Conservation (phyloP, 1,140 invertebrate species). For the Agrypnia vestita region DNA sequence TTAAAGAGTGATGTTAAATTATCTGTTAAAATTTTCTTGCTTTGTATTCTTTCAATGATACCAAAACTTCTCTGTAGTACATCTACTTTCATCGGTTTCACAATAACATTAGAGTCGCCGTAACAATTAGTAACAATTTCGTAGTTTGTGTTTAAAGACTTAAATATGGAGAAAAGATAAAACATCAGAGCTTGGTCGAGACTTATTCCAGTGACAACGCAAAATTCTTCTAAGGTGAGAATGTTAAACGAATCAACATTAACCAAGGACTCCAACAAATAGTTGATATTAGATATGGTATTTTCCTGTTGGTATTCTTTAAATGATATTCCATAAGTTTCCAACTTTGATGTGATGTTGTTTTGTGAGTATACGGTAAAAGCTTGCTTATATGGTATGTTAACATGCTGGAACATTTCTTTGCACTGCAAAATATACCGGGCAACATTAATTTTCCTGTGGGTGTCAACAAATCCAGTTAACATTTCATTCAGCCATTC, state of each 20-base stretch:
- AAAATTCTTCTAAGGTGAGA: constrained; percentile 63
- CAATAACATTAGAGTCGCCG: constrained; percentile 63
- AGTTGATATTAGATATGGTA: constrained; percentile 43
- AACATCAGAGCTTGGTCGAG: constrained; percentile 68
- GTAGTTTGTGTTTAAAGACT: constrained; percentile 69
- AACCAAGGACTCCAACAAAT: constrained; percentile 50
- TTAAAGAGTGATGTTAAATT: constrained; percentile 70
- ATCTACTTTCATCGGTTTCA: constrained; percentile 62
- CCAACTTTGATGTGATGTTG: constrained; percentile 53
- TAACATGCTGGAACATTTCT: constrained; percentile 50
- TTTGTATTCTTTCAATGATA: constrained; percentile 68
- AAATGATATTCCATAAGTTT: constrained; percentile 54
- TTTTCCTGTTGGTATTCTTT: constrained; percentile 53
- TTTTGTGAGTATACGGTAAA: constrained; percentile 53
- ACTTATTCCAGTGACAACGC: constrained; percentile 66
- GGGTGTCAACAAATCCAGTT: constrained; percentile 17
- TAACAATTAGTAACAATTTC: constrained; percentile 65
- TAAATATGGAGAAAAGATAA: constrained; percentile 68
- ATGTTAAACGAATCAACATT: constrained; percentile 51
- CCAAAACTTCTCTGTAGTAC: constrained; percentile 65
- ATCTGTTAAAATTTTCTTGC: constrained; percentile 67
- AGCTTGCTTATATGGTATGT: constrained; percentile 55
- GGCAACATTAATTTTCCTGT: constrained; percentile 52
- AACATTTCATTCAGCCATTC: constrained; percentile 54
- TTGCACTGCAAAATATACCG: constrained; percentile 55